Percentiles rank a stretch among this genome's conserved stretches.
Conservation (phyloP, 2,888 invertebrate genomes). For the Leptopterna dolabrata region DNA sequence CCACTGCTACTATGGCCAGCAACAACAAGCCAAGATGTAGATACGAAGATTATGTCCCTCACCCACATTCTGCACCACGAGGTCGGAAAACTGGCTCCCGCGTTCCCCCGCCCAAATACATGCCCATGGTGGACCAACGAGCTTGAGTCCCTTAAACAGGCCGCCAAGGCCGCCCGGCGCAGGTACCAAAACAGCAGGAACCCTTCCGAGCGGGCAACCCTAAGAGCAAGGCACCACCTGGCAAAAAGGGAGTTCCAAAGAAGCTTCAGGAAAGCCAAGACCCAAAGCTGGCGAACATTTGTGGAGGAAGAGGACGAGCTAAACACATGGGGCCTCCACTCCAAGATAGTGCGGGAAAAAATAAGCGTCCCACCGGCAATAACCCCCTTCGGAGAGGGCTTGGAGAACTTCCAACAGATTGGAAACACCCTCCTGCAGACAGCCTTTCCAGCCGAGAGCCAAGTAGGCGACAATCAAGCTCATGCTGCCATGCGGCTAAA, state of each 20-base stretch:
- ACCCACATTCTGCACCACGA: background rate
- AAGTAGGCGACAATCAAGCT: background rate
- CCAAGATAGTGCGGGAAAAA: background rate
- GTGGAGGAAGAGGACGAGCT: background rate
- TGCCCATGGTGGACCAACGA: constrained; percentile 17
- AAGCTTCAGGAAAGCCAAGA: background rate
- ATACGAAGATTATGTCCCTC: background rate
- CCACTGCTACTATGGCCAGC: background rate
- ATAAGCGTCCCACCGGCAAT: background rate
- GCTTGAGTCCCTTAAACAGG: background rate
- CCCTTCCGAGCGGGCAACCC: too few species aligned
- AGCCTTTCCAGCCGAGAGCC: background rate
- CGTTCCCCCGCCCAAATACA: too few species aligned
- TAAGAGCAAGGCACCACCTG: background rate
- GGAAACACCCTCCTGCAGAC: background rate
- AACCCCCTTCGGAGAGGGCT: background rate
- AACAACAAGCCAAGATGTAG: background rate
- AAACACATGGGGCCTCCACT: background rate
- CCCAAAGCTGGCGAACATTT: background rate
- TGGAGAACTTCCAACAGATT: background rate
- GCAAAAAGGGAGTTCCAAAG: background rate
- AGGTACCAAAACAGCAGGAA: background rate
- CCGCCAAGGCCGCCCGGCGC: background rate
- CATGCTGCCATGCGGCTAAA: background rate
- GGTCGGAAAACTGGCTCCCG: background rate